Conservation (phyloP, 2,797 vertebrate species). For the Dryobates pubescens region DNA sequence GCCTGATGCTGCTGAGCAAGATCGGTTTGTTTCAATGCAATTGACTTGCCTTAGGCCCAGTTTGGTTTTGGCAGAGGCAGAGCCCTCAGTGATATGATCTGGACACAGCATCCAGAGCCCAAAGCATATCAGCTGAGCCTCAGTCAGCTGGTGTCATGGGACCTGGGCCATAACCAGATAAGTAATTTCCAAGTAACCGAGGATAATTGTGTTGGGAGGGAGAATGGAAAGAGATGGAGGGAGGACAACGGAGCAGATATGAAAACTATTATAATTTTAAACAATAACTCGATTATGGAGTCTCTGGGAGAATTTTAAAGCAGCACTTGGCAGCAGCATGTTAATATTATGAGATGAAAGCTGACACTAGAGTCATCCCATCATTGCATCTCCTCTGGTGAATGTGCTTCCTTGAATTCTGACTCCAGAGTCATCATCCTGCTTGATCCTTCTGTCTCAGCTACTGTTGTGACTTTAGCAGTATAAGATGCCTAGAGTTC, state of each 20-base stretch:
- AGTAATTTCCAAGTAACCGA: background rate
- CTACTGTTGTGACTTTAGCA: background rate
- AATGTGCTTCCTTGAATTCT: background rate
- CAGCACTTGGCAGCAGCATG: background rate
- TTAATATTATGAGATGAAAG: background rate
- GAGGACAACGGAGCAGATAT: background rate
- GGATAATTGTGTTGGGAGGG: background rate
- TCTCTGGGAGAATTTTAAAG: conserved; percentile 4
- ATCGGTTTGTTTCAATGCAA: background rate
- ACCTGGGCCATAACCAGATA: background rate
- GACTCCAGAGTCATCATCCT: background rate
- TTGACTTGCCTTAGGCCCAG: background rate
- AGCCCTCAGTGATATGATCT: background rate
- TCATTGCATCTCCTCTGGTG: background rate
- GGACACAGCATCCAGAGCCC: background rate
- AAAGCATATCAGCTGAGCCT: background rate
- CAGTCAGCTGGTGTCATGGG: background rate
- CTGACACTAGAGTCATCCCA: background rate
- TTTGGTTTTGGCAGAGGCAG: background rate
- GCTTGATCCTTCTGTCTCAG: background rate
- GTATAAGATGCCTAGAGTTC: background rate
- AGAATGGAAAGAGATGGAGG: background rate
- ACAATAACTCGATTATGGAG: background rate
- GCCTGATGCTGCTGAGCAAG: background rate
- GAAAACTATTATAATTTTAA: background rate